Evolutionary conservation across 2,888 invertebrate genomes (phyloP).

Genomic region (Nebria salina): DNA sequence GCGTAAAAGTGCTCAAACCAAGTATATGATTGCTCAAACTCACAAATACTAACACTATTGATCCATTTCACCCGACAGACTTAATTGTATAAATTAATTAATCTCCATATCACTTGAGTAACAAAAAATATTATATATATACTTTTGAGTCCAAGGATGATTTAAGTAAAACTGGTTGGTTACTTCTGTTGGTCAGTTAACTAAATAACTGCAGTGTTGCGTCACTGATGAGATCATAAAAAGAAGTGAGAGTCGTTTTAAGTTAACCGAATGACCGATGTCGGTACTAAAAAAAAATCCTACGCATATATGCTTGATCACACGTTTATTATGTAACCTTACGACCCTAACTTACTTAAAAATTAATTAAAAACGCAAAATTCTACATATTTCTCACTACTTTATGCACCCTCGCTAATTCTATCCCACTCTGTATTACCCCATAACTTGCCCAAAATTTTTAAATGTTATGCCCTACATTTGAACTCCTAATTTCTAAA

Average conservation of each 20-base stretch:
- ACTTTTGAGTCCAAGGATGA: background rate
- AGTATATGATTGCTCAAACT: background rate
- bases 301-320: conserved; percentile 12
- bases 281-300: conserved; percentile 11
- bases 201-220: conserved; percentile 44
- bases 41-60: background rate
- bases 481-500: too few species aligned
- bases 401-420: too few species aligned
- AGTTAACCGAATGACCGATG: conserved; percentile 36
- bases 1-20: background rate
- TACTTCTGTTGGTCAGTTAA: conserved; percentile 37
- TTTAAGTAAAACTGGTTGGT: conserved; percentile 27
- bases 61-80: background rate
- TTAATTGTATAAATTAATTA: too few species aligned
- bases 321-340: conserved; percentile 34
- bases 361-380: background rate
- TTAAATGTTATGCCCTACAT: too few species aligned
- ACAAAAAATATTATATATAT: background rate
- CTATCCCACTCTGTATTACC: too few species aligned
- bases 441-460: too few species aligned
- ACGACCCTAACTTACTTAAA: conserved; percentile 22
- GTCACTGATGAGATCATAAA: conserved; percentile 45
- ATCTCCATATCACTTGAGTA: background rate
- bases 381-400: background rate
- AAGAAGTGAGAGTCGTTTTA: conserved; percentile 45